Base-by-base conservation (phyloP, 2,888 invertebrate genomes). In the Eristalis intricaria region DNA sequence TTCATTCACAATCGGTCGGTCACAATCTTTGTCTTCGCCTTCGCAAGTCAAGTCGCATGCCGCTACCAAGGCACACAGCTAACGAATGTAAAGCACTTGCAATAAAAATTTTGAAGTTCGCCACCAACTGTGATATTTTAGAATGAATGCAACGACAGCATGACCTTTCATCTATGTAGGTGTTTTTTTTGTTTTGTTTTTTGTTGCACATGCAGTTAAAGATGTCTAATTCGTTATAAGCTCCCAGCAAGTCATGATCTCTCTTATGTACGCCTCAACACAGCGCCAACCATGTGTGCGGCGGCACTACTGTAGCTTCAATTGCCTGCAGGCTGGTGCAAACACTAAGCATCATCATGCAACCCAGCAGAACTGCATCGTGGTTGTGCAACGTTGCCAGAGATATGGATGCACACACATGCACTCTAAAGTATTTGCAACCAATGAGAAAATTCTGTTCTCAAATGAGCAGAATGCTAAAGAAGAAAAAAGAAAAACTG, bases 211-310 rank as follows among this genome's bases (percentile, higher is more conserved):
- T 64, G 73, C 73, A 82, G 65, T 58, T 26, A 60, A 64, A 61
- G 64, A 70, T 79, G 66, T 76, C 70, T 78, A 75, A 70, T 83
- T 83, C 83, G 70, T 83, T 86, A 83, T 83, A 86, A 83, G 85
- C 85, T 81, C 64, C 66, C 70, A 75, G 65, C 65, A 71, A 74
- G 77, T 70, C 64, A 43, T 70, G 82, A 75, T 78, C 79, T 86
- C 74, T 78, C 78, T 78, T 86, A 19, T 50, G 50, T 50, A 79
- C 65, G 86, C 86, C 70, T 86, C 77, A 79, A 78, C 75, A 79
- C 78, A 75, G 10, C 43, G 4, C 58, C 66, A 78, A 71, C 86
- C 82, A 79, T 86, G 78, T 86, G 83, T 83, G 78, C 73, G 63
- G 69, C 63, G 68, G 74, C 73, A 77, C 81, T 85, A 69, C 22